phyloP scores from a whole-genome alignment of 1,140 invertebrate genomes.

The Diorhabda elongata region DNA sequence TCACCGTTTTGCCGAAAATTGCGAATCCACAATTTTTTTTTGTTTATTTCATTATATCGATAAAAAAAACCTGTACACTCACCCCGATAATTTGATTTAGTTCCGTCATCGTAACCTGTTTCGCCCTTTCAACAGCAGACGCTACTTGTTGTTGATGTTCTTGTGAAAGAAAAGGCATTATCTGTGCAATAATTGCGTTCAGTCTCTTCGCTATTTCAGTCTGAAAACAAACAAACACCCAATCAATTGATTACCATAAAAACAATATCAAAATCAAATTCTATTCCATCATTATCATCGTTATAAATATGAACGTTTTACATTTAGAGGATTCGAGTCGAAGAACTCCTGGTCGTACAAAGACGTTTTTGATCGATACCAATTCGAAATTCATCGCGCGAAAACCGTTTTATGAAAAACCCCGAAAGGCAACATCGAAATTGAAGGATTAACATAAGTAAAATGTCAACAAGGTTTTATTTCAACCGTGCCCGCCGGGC shows the following conservation, averaged over 20 bases:
- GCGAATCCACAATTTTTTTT: too few species aligned
- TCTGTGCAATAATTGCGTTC: conserved; percentile 85
- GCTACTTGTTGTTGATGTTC: conserved; percentile 95
- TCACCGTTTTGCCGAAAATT: too few species aligned
- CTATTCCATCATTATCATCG: background rate
- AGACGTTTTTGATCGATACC: too few species aligned
- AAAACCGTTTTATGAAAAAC: too few species aligned
- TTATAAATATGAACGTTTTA: background rate
- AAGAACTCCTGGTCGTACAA: too few species aligned
- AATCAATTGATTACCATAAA: background rate
- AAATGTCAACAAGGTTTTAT: conserved; percentile 32
- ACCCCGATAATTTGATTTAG: conserved; percentile 85
- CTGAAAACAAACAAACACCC: conserved; percentile 55
- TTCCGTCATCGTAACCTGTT: conserved; percentile 93
- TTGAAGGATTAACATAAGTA: conserved; percentile 11
- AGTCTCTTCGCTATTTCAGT: conserved; percentile 92
- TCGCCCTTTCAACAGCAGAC: conserved; percentile 87
- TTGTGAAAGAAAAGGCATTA: conserved; percentile 86
- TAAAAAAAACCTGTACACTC: conserved; percentile 47
- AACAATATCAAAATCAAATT: background rate
- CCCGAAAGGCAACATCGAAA: background rate
- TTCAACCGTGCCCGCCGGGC: conserved; percentile 20
- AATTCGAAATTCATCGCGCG: too few species aligned
- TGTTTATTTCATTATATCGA: too few species aligned
- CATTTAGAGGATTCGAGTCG: too few species aligned